phyloP scores from a whole-genome alignment of 1,140 invertebrate genomes.

The Zaprionus camerounensis region DNA sequence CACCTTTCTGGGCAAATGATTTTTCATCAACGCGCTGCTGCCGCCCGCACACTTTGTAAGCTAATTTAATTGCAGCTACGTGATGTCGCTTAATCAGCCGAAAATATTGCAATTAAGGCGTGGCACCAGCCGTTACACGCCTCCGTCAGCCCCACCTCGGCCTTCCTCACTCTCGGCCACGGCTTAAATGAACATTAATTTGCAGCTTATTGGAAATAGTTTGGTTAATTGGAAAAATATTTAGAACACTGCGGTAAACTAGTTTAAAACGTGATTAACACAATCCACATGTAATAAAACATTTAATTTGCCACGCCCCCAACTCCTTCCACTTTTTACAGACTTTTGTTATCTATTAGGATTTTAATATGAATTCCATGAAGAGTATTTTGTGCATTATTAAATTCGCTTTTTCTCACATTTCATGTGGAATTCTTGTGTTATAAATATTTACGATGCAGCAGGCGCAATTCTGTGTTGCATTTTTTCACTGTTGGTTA shows the following conservation, averaged over 20 bases:
- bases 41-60: slow-evolving; percentile 46
- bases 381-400: not conserved
- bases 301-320: not conserved
- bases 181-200: slow-evolving; percentile 42
- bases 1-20: slow-evolving; percentile 18
- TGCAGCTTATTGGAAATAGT: slow-evolving; percentile 45
- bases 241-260: slow-evolving; percentile 6
- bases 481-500: not conserved
- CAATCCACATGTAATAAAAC: not conserved
- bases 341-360: not conserved
- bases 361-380: not conserved
- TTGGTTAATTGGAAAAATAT: slow-evolving; percentile 37
- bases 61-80: slow-evolving; percentile 75
- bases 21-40: slow-evolving; percentile 49
- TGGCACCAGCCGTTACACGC: slow-evolving; percentile 17
- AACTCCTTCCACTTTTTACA: not conserved
- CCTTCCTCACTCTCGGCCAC: not conserved
- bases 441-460: not conserved
- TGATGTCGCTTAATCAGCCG: slow-evolving; percentile 62
- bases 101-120: slow-evolving; percentile 56
- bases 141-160: not conserved
- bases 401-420: not conserved
- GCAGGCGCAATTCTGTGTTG: not conserved
- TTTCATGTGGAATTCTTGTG: not conserved
- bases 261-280: slow-evolving; percentile 35